Evolutionary conservation across 2,113 vertebrate species (phyloP), one percentile per base, ranked within the genome.

Genomic region (Sminthopsis crassicaudata): DNA sequence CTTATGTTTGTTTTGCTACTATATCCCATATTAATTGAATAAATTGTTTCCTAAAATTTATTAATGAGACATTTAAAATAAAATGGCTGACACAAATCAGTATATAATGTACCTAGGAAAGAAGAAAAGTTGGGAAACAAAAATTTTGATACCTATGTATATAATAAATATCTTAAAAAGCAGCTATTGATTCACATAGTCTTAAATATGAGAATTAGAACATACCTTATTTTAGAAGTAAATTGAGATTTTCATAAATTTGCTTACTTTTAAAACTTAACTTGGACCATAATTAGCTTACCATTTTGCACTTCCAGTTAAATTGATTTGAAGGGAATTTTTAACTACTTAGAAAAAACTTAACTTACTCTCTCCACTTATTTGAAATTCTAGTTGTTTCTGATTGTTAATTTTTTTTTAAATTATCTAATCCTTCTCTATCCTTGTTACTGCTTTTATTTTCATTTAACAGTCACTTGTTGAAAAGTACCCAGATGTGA

Each of bases 401-500:
- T 67, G 16, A 67, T 48, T 48, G 48, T 48, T 48, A 42, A n/a
- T 23, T 8, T 84, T 84, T 8, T 23, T 19, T 84, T 42, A 19
- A 84, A 2, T 84, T 42, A 23, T n/a, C n/a, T 84, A 84, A 22
- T 84, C 36, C 16, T 76, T 6, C 67, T 84, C 27, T 36, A 27
- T 30, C 9, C 27, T 55, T 57, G 55, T 76, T 76, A 14, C n/a
- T 76, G 36, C 3, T 67, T 30, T n/a, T 84, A 42, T 84, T 94
- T 84, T 91, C 96, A 54, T 92, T 67, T 97, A 98, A 53, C 96
- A 99, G 99, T 0, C 2, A 25, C 51, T 99, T 94, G 94, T 96
- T 51, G 91, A 97, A 12, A 96, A 98, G 0, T 98, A 99, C 91
- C 26, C 57, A 0, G 84, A 99, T 0, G 99, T 99, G 53, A 55